These are phyloP conservation scores for Oxyruncus cristatus DNA, from an alignment of 2,113 vertebrate species.

Conservation along the genomic window DNA sequence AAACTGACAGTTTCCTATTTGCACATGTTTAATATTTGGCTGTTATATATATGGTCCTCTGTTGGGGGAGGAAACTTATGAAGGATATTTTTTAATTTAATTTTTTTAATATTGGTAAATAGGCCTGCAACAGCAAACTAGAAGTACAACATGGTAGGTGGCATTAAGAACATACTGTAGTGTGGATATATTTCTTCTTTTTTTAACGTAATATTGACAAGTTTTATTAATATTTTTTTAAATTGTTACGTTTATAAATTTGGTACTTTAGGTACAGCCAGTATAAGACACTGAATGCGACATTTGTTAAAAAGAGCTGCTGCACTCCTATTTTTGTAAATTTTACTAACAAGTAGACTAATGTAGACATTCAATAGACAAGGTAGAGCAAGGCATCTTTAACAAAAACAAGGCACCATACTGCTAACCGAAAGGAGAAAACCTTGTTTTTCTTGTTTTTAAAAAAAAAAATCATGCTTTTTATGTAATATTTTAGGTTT, in stretches of 20 bases:
- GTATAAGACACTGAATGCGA: slow-evolving; percentile 93
- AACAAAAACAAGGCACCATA: slow-evolving; percentile 64
- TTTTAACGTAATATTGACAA: slow-evolving; percentile 84
- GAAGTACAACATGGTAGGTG: slow-evolving; percentile 81
- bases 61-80: slow-evolving; percentile 86
- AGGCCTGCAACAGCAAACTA: slow-evolving; percentile 82
- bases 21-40: slow-evolving; percentile 95
- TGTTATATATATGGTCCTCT: slow-evolving; percentile 90
- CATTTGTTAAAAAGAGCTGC: slow-evolving; percentile 85
- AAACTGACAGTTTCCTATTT: slow-evolving; percentile 96
- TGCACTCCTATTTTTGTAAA: slow-evolving; percentile 89
- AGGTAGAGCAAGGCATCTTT: slow-evolving; percentile 78
- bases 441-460: slow-evolving; percentile 60
- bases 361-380: slow-evolving; percentile 76
- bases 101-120: slow-evolving; percentile 83
- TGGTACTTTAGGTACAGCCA: slow-evolving; percentile 92
- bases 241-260: slow-evolving; percentile 88
- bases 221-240: slow-evolving; percentile 87
- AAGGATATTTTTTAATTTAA: slow-evolving; percentile 92
- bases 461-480: slow-evolving; percentile 67
- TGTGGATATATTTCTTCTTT: slow-evolving; percentile 86
- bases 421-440: slow-evolving; percentile 61
- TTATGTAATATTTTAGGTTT: slow-evolving; percentile 66
- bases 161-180: slow-evolving; percentile 85
- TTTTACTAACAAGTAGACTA: slow-evolving; percentile 83